Evolutionary conservation across 2,797 vertebrate species (phyloP), one percentile per base, ranked within the genome.

Genomic region (Echiichthys vipera): DNA sequence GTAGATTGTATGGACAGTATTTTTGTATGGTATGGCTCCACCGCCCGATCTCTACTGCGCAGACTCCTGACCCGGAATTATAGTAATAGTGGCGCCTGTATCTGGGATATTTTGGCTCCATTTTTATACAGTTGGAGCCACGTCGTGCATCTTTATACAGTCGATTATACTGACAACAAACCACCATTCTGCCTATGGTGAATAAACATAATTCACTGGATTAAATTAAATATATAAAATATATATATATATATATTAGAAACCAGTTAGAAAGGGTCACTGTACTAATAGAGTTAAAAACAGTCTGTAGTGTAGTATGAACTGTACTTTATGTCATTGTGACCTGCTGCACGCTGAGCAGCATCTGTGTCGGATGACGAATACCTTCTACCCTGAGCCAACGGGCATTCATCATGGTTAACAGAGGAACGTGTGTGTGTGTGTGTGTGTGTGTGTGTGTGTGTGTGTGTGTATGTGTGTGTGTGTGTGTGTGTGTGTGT

Each of bases 301-400:
- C 55, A 14, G 46, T 47, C 7, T 45, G 56, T 17, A 11, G 55
- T 45, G 56, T 17, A 11, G 55, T 51, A 18, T 64, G 73, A n/a
- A 8, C 61, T 57, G 66, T 32, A 37, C 64, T 82, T 58, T 2
- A 45, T 85, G 90, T 92, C 89, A 89, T 39, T 5, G 25, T 88
- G 90, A 91, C 92, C 89, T 66, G 78, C 71, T 77, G 70, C 57
- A 17, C 13, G 22, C 69, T 58, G 69, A 75, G 78, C 77, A 65
- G 68, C 58, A 37, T 80, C 84, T 84, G 69, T 22, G 55, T 71
- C 46, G 14, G 51, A 73, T 85, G 86, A 78, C 82, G 80, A 78
- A 88, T 77, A 56, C 78, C 76, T 70, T 62, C 77, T 72, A 42
- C 65, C 82, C 63, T 1, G 62, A 84, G 86, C 85, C 83, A 85